These are phyloP conservation scores for Microtus montanus DNA, from an alignment of 2,113 vertebrate species.

Conservation along the genomic window DNA sequence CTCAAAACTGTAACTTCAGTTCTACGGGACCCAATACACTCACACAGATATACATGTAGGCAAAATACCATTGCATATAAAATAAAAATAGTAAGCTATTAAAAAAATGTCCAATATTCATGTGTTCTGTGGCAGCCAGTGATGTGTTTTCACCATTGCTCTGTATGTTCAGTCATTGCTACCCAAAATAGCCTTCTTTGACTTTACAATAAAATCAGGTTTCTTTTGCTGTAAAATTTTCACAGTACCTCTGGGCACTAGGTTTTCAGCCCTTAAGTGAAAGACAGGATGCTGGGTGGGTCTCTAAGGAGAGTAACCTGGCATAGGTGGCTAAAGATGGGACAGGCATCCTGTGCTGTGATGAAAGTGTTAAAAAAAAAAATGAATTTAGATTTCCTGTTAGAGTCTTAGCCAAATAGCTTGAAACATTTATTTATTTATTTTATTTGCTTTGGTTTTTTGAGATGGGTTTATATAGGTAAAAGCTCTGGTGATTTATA, in stretches of 20 bases:
- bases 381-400: neutral
- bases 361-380: neutral
- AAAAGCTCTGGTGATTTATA: neutral
- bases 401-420: neutral
- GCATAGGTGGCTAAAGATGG: neutral
- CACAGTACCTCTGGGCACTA: neutral
- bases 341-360: neutral
- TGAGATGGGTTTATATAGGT: neutral
- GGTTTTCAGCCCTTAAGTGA: neutral
- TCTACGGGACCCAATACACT: no score
- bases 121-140: neutral
- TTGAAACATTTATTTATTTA: neutral
- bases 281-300: neutral
- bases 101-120: neutral
- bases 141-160: neutral
- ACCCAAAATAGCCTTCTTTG: neutral
- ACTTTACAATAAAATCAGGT: neutral
- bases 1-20: no score
- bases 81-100: no score
- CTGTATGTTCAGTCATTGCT: neutral
- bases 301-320: neutral
- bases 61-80: no score
- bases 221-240: neutral
- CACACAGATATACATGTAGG: no score
- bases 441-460: neutral